phyloP scores from a whole-genome alignment of 2,113 vertebrate species.

The Syngnathus floridae region DNA sequence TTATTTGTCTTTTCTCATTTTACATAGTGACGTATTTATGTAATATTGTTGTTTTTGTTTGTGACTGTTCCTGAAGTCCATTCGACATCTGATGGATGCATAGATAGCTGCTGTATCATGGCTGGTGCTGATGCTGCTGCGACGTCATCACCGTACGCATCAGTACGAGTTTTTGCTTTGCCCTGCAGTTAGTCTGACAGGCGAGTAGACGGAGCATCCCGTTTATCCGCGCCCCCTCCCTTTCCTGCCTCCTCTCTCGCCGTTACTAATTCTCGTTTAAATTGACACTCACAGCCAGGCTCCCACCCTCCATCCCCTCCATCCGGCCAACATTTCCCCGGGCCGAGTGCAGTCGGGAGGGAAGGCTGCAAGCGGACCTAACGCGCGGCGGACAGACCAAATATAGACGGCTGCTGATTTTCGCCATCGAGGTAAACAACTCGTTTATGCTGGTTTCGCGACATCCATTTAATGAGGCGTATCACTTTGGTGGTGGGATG shows the following conservation, averaged over 20 bases:
- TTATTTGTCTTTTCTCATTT: too few relatives aligned
- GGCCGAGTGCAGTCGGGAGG: conserved; percentile 43
- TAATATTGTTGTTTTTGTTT: too few relatives aligned
- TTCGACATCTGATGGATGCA: background rate
- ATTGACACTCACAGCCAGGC: conserved; percentile 42
- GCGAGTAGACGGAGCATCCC: conserved; percentile 24
- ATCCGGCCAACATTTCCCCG: conserved; percentile 29
- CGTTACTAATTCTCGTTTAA: conserved; percentile 21
- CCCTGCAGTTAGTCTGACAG: conserved; percentile 27
- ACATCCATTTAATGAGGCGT: background rate
- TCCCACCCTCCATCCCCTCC: background rate
- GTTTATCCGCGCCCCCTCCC: conserved; percentile 23
- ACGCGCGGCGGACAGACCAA: conserved; percentile 8
- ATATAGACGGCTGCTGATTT: conserved; percentile 26
- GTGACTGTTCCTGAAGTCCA: too few relatives aligned
- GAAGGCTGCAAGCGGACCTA: conserved; percentile 55
- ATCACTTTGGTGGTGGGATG: conserved; percentile 7
- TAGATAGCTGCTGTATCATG: conserved; percentile 33
- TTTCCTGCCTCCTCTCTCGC: conserved; percentile 9
- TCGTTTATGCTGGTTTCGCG: conserved; percentile 4
- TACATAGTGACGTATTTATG: too few relatives aligned
- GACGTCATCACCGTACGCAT: conserved; percentile 68
- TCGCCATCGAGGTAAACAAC: conserved; percentile 8
- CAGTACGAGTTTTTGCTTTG: conserved; percentile 62
- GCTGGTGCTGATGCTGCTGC: conserved; percentile 51